These are phyloP conservation scores for Asobara japonica DNA, from an alignment of 1,140 invertebrate genomes.

Conservation along the genomic window DNA sequence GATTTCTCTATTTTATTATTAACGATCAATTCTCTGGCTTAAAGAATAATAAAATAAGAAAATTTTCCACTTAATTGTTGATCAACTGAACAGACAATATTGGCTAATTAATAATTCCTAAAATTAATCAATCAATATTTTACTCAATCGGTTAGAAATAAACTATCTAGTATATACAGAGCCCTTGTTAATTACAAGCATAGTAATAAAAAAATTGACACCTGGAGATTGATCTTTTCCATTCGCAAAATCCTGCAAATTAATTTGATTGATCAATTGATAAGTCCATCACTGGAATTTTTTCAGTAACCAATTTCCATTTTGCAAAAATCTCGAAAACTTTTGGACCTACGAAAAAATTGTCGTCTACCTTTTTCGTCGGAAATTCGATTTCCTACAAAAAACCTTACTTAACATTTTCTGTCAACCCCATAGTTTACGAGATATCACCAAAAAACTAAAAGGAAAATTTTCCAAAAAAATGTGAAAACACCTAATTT, in stretches of 20 bases:
- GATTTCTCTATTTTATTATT: no score
- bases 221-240: neutral
- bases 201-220: slow-evolving; percentile 32
- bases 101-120: neutral
- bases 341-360: no score
- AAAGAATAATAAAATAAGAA: neutral
- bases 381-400: no score
- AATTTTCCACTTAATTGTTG: neutral
- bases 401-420: no score
- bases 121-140: slow-evolving; percentile 12
- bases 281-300: neutral
- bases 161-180: slow-evolving; percentile 29
- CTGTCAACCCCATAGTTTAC: neutral
- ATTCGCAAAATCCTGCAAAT: neutral
- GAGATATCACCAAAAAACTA: neutral
- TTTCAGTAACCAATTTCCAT: no score
- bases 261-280: neutral
- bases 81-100: neutral
- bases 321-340: no score
- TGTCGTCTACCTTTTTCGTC: no score
- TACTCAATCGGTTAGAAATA: neutral
- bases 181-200: slow-evolving; percentile 32
- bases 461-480: neutral
- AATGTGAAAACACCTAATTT: neutral
- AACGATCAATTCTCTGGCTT: neutral